Conservation (phyloP, 2,888 invertebrate genomes). For the Drosophila recens region DNA sequence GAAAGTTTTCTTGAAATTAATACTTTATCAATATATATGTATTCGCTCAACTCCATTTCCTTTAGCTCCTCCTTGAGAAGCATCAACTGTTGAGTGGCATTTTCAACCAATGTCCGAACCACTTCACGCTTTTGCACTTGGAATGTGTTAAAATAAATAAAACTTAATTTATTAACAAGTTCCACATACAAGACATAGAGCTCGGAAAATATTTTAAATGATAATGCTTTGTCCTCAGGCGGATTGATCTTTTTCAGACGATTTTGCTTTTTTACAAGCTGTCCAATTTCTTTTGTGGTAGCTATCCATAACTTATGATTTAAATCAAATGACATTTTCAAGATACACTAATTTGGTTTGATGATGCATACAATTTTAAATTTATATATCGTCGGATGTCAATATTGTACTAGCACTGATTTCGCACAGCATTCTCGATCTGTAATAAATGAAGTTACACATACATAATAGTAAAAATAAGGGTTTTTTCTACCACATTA, state of each 20-base stretch:
- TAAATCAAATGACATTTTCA: conserved; percentile 85
- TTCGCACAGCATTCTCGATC: conserved; percentile 23
- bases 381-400: conserved; percentile 3
- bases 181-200: conserved; percentile 82
- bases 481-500: too few relatives aligned
- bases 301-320: conserved; percentile 86
- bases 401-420: background rate
- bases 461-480: background rate
- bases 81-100: conserved; percentile 85
- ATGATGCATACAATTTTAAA: conserved; percentile 11
- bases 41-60: conserved; percentile 86
- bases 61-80: conserved; percentile 87
- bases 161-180: conserved; percentile 82
- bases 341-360: background rate
- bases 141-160: conserved; percentile 81
- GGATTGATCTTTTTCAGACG: conserved; percentile 76
- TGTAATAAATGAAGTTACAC: background rate
- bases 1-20: conserved; percentile 88
- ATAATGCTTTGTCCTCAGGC: conserved; percentile 64
- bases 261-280: conserved; percentile 84
- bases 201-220: conserved; percentile 81
- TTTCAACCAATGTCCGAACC: conserved; percentile 74
- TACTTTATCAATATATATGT: conserved; percentile 89
- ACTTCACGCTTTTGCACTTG: conserved; percentile 84
- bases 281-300: conserved; percentile 84